Evolutionary conservation across 1,140 invertebrate species (phyloP).

Genomic region (Goniozus legneri): DNA sequence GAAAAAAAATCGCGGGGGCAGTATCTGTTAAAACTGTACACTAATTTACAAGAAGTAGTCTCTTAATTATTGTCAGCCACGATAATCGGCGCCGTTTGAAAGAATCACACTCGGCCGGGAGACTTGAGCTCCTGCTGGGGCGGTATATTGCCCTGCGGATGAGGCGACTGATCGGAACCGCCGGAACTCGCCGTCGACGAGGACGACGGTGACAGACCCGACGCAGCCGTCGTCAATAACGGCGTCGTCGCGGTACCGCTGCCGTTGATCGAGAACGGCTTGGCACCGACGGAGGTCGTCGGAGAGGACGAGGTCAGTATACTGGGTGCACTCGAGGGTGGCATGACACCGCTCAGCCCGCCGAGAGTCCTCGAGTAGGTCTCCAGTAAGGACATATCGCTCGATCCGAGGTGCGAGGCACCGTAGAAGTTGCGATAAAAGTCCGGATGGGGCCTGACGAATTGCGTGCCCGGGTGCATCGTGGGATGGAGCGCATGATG

Average conservation of each 20-base stretch:
- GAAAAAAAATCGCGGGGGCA: slow-evolving; percentile 20
- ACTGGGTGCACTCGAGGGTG: slow-evolving; percentile 38
- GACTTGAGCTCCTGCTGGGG: slow-evolving; percentile 48
- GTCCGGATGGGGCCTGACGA: slow-evolving; percentile 52
- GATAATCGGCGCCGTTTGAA: slow-evolving; percentile 23
- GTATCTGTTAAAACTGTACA: slow-evolving; percentile 41
- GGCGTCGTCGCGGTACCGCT: slow-evolving; percentile 9
- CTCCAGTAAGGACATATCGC: slow-evolving; percentile 64
- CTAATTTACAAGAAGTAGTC: slow-evolving; percentile 52
- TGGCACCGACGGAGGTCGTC: slow-evolving; percentile 35
- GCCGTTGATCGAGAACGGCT: slow-evolving; percentile 35
- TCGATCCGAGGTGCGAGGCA: slow-evolving; percentile 45
- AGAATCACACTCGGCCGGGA: slow-evolving; percentile 49
- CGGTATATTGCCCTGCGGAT: slow-evolving; percentile 32
- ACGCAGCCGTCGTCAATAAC: slow-evolving; percentile 39
- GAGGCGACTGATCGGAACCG: slow-evolving; percentile 49
- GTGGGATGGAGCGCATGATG: slow-evolving; percentile 60
- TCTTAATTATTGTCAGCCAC: slow-evolving; percentile 56
- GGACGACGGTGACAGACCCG: slow-evolving; percentile 48
- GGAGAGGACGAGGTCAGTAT: slow-evolving; percentile 43
- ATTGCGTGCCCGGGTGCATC: slow-evolving; percentile 53
- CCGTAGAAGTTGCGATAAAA: slow-evolving; percentile 66
- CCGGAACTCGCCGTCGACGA: slow-evolving; percentile 49
- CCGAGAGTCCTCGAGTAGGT: slow-evolving; percentile 61
- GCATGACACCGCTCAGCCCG: slow-evolving; percentile 44